These are phyloP conservation scores for Medauroidea extradentata DNA, from an alignment of 1,140 invertebrate genomes.

Conservation along the genomic window DNA sequence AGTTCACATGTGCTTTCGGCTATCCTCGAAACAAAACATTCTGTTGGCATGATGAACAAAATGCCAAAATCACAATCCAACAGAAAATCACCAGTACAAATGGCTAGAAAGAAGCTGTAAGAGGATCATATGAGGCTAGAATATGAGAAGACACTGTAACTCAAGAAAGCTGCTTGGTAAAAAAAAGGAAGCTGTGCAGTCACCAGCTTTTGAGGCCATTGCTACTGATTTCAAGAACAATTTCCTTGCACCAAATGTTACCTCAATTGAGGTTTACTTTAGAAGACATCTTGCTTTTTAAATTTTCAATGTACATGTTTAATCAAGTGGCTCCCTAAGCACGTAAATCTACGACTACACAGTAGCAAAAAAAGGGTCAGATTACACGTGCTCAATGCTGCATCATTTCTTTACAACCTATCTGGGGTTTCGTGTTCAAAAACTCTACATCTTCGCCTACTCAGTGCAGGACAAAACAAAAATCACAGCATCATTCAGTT, in stretches of 20 bases:
- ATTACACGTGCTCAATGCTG: slow-evolving; percentile 26
- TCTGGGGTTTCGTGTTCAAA: slow-evolving; percentile 13
- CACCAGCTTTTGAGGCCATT: no score
- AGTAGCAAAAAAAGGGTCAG: slow-evolving; percentile 24
- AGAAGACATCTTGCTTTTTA: slow-evolving; percentile 14
- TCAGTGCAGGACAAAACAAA: slow-evolving; percentile 32
- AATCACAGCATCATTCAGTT: slow-evolving; percentile 23
- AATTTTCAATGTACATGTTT: no score
- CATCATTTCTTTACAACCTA: slow-evolving; percentile 25
- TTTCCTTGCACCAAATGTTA: no score
- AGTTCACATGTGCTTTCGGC: slow-evolving; percentile 19
- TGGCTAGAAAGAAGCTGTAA: neutral
- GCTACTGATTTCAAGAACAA: no score
- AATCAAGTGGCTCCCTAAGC: no score
- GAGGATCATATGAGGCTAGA: slow-evolving; percentile 5
- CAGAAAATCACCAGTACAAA: no score
- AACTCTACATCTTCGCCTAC: slow-evolving; percentile 28
- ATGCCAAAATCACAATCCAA: no score
- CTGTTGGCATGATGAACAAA: slow-evolving; percentile 13
- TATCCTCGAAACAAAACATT: slow-evolving; percentile 17
- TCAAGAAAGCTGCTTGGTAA: slow-evolving; percentile 16
- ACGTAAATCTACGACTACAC: slow-evolving; percentile 18
- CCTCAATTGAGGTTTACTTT: neutral
- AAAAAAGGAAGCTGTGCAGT: neutral
- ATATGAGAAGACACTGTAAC: slow-evolving; percentile 10